Evolutionary conservation across 2,113 vertebrate genomes (phyloP), one percentile per base, ranked within the genome.

Genomic region (Lophura nycthemera): DNA sequence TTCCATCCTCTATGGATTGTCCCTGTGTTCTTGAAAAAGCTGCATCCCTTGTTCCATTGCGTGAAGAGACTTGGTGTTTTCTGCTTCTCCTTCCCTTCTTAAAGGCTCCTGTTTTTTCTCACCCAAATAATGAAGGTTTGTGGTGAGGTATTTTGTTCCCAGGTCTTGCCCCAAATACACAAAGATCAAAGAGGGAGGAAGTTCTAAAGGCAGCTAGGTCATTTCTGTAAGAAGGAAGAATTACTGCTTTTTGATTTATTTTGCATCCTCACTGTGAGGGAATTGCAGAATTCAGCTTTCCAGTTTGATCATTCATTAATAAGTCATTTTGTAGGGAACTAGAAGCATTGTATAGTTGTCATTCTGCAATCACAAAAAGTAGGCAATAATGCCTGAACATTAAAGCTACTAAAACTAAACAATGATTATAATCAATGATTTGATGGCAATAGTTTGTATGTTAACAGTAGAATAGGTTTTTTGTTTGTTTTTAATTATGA

Each of bases 271-370:
- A 0, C 30, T 47, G 4, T 10, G 10, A 73, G 10, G 10, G 17
- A 70, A 24, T 27, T 61, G 40, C 2, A 63, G 16, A 81, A 86
- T 5, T 59, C 3, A 1, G 17, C 30, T 45, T 79, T 92, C 17
- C 20, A 17, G 5, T 80, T 72, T 63, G 21, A 16, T 69, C 30
- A 25, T n/a, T 40, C 8, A 4, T 13, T 71, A 25, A 9, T 8
- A 57, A 73, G 20, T 15, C 34, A 19, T 25, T 22, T 82, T 54
- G 45, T 30, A 63, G 29, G 70, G 18, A 74, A 30, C 17, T 63
- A 6, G 14, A 17, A 36, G 14, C 3, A 2, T 61, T 73, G 2
- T 48, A 5, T 73, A 0, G 0, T 36, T 60, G 5, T 21, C 36
- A 47, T 64, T 80, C 25, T 42, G 10, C 32, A 61, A 8, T 48